These are phyloP conservation scores for Dryobates pubescens DNA, from an alignment of 2,797 vertebrate species.

Conservation along the genomic window DNA sequence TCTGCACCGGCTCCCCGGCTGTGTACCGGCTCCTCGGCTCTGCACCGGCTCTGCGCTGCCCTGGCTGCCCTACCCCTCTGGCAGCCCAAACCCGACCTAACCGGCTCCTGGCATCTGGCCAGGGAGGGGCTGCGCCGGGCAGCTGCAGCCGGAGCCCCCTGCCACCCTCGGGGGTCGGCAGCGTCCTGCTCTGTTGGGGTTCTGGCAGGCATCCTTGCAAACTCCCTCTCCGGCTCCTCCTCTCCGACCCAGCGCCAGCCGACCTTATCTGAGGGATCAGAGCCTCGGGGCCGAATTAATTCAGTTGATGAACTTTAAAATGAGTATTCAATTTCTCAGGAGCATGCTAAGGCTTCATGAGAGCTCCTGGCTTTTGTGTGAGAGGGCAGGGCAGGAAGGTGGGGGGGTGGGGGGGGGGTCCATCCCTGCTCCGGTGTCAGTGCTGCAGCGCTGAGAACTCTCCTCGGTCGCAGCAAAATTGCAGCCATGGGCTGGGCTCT, in stretches of 20 bases:
- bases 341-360: conserved; percentile 28
- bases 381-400: not conserved
- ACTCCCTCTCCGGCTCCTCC: not conserved
- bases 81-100: not conserved
- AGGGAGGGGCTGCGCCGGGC: not conserved
- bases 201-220: not conserved
- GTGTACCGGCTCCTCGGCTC: rapidly evolving
- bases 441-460: not conserved
- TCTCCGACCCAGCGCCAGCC: not conserved
- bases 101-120: rapidly evolving
- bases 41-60: not conserved
- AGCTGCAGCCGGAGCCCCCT: not conserved
- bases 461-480: not conserved
- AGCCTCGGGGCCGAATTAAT: conserved; percentile 20
- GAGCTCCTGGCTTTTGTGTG: not conserved
- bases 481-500: not conserved
- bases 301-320: conserved; percentile 19
- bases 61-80: not conserved
- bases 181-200: rapidly evolving
- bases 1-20: rapidly evolving
- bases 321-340: conserved; percentile 16
- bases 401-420: not conserved
- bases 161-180: rapidly evolving
- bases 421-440: not conserved
- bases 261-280: not conserved